Evolutionary conservation across 2,797 vertebrate genomes (phyloP).

Genomic region (Harpagifer antarcticus): DNA sequence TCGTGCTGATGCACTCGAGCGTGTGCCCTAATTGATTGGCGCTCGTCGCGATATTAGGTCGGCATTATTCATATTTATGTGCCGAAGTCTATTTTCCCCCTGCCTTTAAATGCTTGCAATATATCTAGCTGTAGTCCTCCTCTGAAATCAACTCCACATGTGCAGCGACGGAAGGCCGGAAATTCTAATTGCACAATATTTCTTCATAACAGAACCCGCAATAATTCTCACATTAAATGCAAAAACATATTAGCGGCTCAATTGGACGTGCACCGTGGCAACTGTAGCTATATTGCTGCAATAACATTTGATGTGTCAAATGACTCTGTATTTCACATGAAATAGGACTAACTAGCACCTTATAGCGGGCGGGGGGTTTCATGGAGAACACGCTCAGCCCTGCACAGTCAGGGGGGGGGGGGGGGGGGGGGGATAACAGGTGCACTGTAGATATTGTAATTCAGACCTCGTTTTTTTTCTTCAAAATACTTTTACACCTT

Average conservation of each 20-base stretch:
- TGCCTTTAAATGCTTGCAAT: conserved; percentile 43
- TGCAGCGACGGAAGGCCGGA: conserved; percentile 19
- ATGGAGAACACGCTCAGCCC: conserved; percentile 58
- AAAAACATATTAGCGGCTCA: conserved; percentile 74
- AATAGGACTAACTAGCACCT: conserved; percentile 63
- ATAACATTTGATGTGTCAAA: conserved; percentile 77
- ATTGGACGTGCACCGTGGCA: conserved; percentile 70
- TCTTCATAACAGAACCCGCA: conserved; percentile 67
- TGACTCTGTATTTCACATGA: conserved; percentile 66
- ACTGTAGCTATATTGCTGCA: conserved; percentile 76
- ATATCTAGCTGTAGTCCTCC: conserved; percentile 48
- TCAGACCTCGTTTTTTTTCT: conserved; percentile 48
- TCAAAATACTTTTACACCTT: conserved; percentile 64
- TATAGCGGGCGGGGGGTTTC: conserved; percentile 65
- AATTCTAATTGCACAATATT: conserved; percentile 72
- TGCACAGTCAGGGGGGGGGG: conserved; percentile 50
- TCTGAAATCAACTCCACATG: conserved; percentile 51
- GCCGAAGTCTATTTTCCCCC: conserved; percentile 25
- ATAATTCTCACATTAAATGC: conserved; percentile 77
- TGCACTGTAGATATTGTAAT: conserved; percentile 70
- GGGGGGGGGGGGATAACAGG: too few species aligned
- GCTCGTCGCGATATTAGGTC: conserved; percentile 29
- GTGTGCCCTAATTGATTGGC: conserved; percentile 50
- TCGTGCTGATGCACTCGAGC: conserved; percentile 12
- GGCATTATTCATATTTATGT: conserved; percentile 60